These are phyloP conservation scores for Sphaerodactylus townsendi DNA, from an alignment of 2,113 vertebrate genomes.

Conservation along the genomic window DNA sequence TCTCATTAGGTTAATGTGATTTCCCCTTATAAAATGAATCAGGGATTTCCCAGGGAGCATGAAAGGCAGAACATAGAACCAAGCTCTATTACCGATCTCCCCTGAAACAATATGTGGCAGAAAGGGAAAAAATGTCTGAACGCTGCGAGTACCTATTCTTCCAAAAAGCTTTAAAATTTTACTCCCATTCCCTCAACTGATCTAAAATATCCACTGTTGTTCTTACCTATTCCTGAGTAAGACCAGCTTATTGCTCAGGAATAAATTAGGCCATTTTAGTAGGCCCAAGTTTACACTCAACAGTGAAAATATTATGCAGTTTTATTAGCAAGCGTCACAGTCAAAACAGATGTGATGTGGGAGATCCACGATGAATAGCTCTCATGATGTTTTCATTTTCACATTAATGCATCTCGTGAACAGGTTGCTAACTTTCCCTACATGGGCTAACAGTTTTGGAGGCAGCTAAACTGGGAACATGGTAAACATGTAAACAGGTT, in stretches of 20 bases:
- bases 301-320: not conserved
- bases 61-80: not conserved
- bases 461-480: too few species aligned
- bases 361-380: too few species aligned
- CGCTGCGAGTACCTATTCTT: not conserved
- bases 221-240: not conserved
- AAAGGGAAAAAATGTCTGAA: not conserved
- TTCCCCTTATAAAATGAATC: not conserved
- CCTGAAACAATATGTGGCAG: not conserved
- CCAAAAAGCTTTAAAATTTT: not conserved
- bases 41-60: not conserved
- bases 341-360: not conserved
- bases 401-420: too few species aligned
- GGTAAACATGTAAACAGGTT: too few species aligned
- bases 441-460: too few species aligned
- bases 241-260: not conserved
- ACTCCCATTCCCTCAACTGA: not conserved
- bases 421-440: too few species aligned
- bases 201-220: not conserved
- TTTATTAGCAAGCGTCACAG: not conserved
- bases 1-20: not conserved
- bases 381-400: too few species aligned
- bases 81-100: not conserved
- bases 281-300: too few species aligned
- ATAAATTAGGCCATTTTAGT: not conserved